Conservation (phyloP, 1,140 invertebrate genomes). For the Caenorhabditis briggsae region DNA sequence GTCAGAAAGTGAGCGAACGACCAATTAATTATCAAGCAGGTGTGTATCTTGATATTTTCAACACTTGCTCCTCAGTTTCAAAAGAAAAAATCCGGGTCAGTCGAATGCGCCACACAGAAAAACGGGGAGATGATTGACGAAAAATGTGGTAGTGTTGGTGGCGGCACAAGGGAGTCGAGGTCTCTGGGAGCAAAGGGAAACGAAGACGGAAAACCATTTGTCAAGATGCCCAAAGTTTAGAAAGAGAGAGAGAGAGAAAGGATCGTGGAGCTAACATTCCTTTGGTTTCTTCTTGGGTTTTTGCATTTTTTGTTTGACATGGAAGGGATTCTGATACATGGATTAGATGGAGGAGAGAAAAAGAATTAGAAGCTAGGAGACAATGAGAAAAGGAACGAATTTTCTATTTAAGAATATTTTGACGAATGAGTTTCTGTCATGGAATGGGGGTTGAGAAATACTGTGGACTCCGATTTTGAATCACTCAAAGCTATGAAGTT, state of each 20-base stretch:
- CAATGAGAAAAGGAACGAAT: too few species aligned
- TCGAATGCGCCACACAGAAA: constrained; percentile 39
- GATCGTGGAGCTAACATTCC: constrained; percentile 35
- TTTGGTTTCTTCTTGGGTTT: not conserved
- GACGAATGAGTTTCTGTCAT: too few species aligned
- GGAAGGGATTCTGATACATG: constrained; percentile 33
- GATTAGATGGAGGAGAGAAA: not conserved
- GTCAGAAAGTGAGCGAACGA: not conserved
- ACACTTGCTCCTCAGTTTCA: not conserved
- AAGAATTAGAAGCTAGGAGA: too few species aligned
- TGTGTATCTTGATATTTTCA: constrained; percentile 44
- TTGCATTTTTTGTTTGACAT: constrained; percentile 29
- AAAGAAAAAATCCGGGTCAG: constrained; percentile 16
- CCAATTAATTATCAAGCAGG: constrained; percentile 51
- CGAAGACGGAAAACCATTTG: constrained; percentile 54
- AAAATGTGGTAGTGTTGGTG: constrained; percentile 34
- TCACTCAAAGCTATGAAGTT: too few species aligned
- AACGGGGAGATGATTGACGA: constrained; percentile 49
- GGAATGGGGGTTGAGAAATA: too few species aligned
- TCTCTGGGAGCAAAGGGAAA: constrained; percentile 19
- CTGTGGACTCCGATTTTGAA: too few species aligned
- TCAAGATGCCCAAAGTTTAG: constrained; percentile 55
- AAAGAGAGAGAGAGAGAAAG: not conserved
- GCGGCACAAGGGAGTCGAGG: constrained; percentile 49
- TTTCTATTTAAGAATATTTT: too few species aligned